Evolutionary conservation across 2,888 invertebrate genomes (phyloP).

Genomic region (Cecidostiba fungosa): DNA sequence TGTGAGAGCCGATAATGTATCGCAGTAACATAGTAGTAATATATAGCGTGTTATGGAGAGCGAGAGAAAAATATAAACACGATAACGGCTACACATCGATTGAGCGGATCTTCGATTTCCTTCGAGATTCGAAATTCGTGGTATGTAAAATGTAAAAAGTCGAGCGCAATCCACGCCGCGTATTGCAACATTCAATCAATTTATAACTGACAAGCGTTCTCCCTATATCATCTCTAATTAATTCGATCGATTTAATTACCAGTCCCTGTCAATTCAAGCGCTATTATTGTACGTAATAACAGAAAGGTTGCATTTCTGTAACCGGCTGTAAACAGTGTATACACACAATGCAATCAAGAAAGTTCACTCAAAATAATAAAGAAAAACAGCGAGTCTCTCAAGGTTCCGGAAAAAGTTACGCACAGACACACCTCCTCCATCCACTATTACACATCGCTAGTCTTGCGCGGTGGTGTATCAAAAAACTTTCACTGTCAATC

Average conservation of each 20-base stretch:
- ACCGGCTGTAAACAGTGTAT: too few relatives aligned
- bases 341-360: too few relatives aligned
- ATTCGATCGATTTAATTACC: constrained; percentile 1
- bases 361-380: too few relatives aligned
- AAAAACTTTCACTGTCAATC: constrained; percentile 43
- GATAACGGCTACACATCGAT: constrained; percentile 37
- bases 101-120: constrained; percentile 3
- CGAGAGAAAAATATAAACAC: constrained; percentile 48
- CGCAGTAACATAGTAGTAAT: constrained; percentile 18
- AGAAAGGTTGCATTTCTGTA: too few relatives aligned
- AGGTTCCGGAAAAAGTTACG: not conserved
- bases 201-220: not conserved
- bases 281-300: too few relatives aligned
- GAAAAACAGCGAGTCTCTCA: too few relatives aligned
- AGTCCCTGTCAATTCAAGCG: too few relatives aligned
- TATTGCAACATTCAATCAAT: not conserved
- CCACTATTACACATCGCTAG: not conserved
- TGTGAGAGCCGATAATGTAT: constrained; percentile 8
- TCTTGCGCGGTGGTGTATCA: not conserved
- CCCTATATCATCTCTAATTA: not conserved
- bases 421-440: not conserved
- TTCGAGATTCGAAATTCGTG: not conserved
- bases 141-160: not conserved
- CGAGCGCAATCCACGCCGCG: not conserved
- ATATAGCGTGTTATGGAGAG: not conserved